Percentiles rank a stretch among this genome's conserved stretches.
phyloP scores from a whole-genome alignment of 23 tunicate genomes.

The Trididemnum clinides region DNA sequence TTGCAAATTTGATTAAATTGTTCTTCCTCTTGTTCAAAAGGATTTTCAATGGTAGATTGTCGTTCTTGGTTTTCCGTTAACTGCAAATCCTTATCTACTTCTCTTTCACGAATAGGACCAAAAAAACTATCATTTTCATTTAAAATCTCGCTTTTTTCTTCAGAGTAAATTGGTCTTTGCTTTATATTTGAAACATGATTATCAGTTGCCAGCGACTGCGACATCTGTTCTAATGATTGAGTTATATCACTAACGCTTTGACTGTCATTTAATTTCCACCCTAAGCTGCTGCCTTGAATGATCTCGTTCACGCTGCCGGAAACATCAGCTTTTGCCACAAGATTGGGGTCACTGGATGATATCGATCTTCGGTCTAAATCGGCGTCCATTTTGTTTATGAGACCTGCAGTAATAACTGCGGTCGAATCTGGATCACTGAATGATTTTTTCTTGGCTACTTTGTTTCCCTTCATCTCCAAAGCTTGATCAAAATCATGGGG shows the following conservation, averaged over 20 bases:
- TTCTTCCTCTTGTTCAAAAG: conserved; percentile 63
- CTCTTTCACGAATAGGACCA: not conserved
- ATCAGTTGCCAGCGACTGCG: not conserved
- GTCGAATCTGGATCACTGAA: conserved; percentile 79
- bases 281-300: too few species aligned
- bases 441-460: conserved; percentile 73
- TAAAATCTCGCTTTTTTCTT: not conserved
- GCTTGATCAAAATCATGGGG: not conserved
- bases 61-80: not conserved
- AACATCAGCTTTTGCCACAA: not conserved
- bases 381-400: not conserved
- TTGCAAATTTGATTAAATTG: conserved; percentile 59
- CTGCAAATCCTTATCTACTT: not conserved
- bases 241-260: not conserved
- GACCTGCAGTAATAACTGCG: conserved; percentile 31
- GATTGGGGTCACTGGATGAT: conserved; percentile 76
- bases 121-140: conserved; percentile 1
- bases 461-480: not conserved
- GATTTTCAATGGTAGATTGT: not conserved
- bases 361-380: not conserved
- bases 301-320: not conserved
- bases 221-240: not conserved
- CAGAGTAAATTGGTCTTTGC: not conserved
- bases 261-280: too few species aligned
- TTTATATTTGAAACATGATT: not conserved